Conservation (phyloP, 2,113 vertebrate genomes). For the Zosterops japonicus region DNA sequence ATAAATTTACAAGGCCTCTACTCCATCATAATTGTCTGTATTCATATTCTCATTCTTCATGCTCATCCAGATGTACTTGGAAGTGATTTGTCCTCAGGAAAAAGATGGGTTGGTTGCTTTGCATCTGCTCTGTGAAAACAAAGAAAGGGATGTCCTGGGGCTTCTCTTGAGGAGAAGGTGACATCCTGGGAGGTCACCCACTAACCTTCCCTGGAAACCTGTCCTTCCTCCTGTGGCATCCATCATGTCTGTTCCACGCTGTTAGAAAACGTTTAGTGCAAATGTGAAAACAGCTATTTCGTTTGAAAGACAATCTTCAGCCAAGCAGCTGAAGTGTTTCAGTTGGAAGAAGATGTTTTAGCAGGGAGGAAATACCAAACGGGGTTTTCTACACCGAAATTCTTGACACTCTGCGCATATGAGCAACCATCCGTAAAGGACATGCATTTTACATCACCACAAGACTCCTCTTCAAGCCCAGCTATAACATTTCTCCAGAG, state of each 20-base stretch:
- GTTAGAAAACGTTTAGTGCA: background rate
- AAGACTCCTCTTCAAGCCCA: background rate
- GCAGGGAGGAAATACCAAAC: background rate
- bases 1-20: constrained; percentile 50
- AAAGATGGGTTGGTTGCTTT: background rate
- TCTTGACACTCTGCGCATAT: background rate
- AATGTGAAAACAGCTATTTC: background rate
- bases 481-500: background rate
- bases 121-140: background rate
- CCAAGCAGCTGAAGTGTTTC: background rate
- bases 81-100: constrained; percentile 17
- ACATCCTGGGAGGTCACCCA: background rate
- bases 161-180: background rate
- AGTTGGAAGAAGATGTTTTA: background rate
- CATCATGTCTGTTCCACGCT: background rate
- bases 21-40: constrained; percentile 56
- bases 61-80: constrained; percentile 42
- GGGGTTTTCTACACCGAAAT: background rate
- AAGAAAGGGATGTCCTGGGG: background rate
- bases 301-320: background rate
- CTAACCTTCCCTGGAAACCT: background rate
- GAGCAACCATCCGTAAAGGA: background rate
- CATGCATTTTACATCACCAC: background rate
- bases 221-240: background rate
- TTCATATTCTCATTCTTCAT: constrained; percentile 44